These are phyloP conservation scores for Crotalus viridis DNA, from an alignment of 2,113 vertebrate species.

Conservation along the genomic window DNA sequence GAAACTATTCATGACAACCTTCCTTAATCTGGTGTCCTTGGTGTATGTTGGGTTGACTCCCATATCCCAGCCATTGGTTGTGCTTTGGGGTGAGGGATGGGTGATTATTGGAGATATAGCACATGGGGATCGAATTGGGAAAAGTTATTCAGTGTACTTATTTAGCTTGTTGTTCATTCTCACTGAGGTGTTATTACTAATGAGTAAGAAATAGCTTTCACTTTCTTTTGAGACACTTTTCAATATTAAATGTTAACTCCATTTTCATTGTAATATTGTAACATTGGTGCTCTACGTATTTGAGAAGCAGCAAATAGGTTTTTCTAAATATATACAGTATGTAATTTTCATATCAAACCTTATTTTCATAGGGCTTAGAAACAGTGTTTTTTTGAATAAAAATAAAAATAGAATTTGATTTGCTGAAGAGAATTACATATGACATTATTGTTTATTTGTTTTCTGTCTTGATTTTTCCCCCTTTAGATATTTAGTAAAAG, in stretches of 20 bases:
- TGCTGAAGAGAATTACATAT: background rate
- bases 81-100: background rate
- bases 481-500: constrained; percentile 78
- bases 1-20: background rate
- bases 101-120: background rate
- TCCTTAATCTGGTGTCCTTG: background rate
- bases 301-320: background rate
- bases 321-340: background rate
- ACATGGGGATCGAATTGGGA: background rate
- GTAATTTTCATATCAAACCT: background rate
- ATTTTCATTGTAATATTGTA: background rate
- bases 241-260: background rate
- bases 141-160: background rate
- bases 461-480: constrained; percentile 6
- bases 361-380: background rate
- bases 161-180: background rate
- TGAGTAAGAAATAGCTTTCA: background rate
- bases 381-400: background rate
- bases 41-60: background rate
- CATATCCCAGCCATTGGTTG: background rate
- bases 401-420: background rate
- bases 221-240: background rate
- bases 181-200: background rate
- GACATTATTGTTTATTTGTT: background rate
- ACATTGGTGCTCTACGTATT: background rate